Base-by-base conservation (phyloP, 2,888 invertebrate genomes). In the Diachrysia chrysitis region DNA sequence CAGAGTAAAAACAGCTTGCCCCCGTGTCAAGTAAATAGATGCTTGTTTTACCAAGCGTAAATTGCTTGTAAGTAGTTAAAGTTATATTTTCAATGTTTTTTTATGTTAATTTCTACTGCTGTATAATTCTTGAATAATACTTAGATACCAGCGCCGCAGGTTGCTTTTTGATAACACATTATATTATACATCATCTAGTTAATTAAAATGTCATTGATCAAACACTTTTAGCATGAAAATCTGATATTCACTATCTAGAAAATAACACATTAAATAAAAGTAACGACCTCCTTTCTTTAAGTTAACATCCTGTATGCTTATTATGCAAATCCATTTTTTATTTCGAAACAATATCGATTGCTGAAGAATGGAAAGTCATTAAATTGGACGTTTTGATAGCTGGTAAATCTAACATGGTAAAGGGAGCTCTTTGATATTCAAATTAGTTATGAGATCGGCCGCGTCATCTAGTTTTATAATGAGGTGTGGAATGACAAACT, bases 401-500 rank as follows among this genome's bases (percentile, higher is more conserved):
- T 79, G 79, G 83, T 84, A 82, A 81, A 85, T 84, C 79, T 81
- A 56, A 68, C 63, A 68, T 69, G 71, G 78, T 67, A 79, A 82
- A 83, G 81, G 84, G 74, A 81, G 79, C 59, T 71, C 77, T 89
- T 89, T 89, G 86, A 89, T 89, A 90, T 91, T 90, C 82, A 91
- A 91, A 91, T 91, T 83, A 77, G 78, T 83, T 78, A 76, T 73
- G 83, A 76, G 81, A 88, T 86, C 85, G 72, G 67, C 66, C 76
- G 79, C 81, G 84, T 87, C 87, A 88, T 85, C 81, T 83, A 63
- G 72, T 56, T 66, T 67, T 65, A 83, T 90, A 90, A 92, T 90
- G 88, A 90, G 87, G 83, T 84, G 84, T 87, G 83, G 79, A 86
- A 90, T 91, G 90, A 92, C 87, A 91, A 92, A 92, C 89, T 90